A percentile compares a stretch with the other conserved stretches of the same genome.
Evolutionary conservation across 2,113 vertebrate genomes (phyloP).

Genomic region (Numenius arquata): DNA sequence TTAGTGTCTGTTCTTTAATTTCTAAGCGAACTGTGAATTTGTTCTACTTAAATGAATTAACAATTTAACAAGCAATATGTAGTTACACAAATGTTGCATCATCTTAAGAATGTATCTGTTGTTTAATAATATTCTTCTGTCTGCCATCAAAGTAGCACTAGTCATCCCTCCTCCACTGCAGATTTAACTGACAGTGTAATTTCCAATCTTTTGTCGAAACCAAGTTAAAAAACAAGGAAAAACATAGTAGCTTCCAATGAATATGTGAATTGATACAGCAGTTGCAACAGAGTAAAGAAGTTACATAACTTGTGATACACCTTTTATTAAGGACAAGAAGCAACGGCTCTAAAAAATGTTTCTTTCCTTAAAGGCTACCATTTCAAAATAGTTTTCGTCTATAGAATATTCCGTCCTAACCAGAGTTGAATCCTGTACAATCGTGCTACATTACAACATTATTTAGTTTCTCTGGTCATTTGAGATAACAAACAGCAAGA

Average conservation of each 20-base stretch:
- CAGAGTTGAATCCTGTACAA: not conserved
- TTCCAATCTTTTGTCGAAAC: not conserved
- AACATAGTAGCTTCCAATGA: not conserved
- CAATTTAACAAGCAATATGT: not conserved
- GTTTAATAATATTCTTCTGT: not conserved
- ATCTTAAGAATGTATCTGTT: not conserved
- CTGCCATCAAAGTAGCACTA: not conserved
- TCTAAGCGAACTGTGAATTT: not conserved
- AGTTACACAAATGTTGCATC: not conserved
- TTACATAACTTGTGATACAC: not conserved
- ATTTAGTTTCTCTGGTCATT: not conserved
- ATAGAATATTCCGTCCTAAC: not conserved
- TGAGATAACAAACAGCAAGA: not conserved
- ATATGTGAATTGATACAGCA: not conserved
- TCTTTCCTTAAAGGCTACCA: not conserved
- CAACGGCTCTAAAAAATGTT: not conserved
- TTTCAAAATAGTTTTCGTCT: not conserved
- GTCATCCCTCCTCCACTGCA: not conserved
- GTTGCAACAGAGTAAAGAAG: not conserved
- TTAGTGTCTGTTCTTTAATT: not conserved
- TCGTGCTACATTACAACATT: not conserved
- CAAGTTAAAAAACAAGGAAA: not conserved
- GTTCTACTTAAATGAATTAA: not conserved
- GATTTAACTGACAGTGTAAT: not conserved
- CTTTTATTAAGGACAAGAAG: not conserved